These are phyloP conservation scores for Sinocyclocheilus anophthalmus DNA, from an alignment of 2,113 vertebrate genomes.

Conservation along the genomic window DNA sequence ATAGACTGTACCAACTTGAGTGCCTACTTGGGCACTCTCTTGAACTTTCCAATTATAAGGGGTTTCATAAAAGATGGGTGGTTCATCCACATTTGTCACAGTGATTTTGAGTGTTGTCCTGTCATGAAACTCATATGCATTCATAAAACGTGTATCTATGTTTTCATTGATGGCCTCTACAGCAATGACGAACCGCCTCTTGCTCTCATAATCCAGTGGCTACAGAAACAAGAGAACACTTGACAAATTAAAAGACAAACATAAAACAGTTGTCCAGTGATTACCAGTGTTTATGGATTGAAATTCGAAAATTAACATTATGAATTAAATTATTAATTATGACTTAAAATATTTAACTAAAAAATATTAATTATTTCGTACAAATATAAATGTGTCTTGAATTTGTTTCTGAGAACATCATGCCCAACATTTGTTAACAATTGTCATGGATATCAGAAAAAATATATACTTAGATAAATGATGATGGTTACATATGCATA, in stretches of 20 bases:
- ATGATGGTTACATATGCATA: slow-evolving; percentile 8
- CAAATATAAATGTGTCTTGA: neutral
- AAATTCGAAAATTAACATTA: neutral
- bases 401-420: neutral
- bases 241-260: slow-evolving; percentile 1
- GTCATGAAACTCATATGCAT: slow-evolving; percentile 76
- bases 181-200: slow-evolving; percentile 76
- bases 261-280: neutral
- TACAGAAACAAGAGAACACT: slow-evolving; percentile 62
- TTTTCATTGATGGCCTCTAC: slow-evolving; percentile 81
- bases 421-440: neutral
- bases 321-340: neutral
- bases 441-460: neutral
- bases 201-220: slow-evolving; percentile 87
- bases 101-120: slow-evolving; percentile 82
- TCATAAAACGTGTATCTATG: slow-evolving; percentile 74
- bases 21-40: slow-evolving; percentile 76
- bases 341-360: neutral
- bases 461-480: neutral
- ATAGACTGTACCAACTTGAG: slow-evolving; percentile 76
- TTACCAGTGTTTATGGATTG: neutral
- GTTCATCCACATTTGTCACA: slow-evolving; percentile 88
- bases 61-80: slow-evolving; percentile 80
- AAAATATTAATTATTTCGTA: neutral
- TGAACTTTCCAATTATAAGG: slow-evolving; percentile 81